Percentiles rank a stretch among this genome's conserved stretches.
These are phyloP conservation scores for Gryon sp. DNA, from an alignment of 1,140 invertebrate species.

Conservation along the genomic window DNA sequence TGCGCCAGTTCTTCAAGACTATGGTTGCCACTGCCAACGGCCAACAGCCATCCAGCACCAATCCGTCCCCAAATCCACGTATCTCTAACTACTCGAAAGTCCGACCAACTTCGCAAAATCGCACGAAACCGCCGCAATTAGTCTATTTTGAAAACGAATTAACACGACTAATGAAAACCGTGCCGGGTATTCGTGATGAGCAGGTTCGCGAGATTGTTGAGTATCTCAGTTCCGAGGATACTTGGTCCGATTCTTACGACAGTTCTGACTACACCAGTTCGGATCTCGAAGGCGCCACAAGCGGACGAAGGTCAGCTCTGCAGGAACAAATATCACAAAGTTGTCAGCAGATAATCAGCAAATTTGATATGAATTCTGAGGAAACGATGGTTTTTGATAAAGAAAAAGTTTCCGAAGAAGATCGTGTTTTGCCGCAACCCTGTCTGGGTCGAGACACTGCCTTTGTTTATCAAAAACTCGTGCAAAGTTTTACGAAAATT, in stretches of 20 bases:
- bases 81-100: conserved; percentile 77
- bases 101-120: conserved; percentile 76
- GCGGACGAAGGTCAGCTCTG: conserved; percentile 84
- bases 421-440: conserved; percentile 54
- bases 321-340: conserved; percentile 92
- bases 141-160: conserved; percentile 93
- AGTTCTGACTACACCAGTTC: conserved; percentile 94
- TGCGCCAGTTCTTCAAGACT: conserved; percentile 94
- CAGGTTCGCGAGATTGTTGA: conserved; percentile 95
- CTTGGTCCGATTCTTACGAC: conserved; percentile 95
- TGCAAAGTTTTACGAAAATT: conserved; percentile 89
- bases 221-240: conserved; percentile 93
- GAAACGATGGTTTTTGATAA: conserved; percentile 80
- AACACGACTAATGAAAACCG: conserved; percentile 94
- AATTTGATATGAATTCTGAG: conserved; percentile 85
- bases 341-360: conserved; percentile 92
- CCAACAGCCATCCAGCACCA: conserved; percentile 73
- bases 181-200: conserved; percentile 92
- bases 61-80: conserved; percentile 80
- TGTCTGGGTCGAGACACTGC: conserved; percentile 86
- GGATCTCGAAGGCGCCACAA: conserved; percentile 87
- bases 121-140: conserved; percentile 89
- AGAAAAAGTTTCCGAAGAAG: conserved; percentile 68
- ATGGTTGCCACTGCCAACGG: conserved; percentile 86
- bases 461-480: conserved; percentile 90